Evolutionary conservation across 1,140 invertebrate species (phyloP), one percentile per base, ranked within the genome.

Genomic region (Zeugodacus cucurbitae): DNA sequence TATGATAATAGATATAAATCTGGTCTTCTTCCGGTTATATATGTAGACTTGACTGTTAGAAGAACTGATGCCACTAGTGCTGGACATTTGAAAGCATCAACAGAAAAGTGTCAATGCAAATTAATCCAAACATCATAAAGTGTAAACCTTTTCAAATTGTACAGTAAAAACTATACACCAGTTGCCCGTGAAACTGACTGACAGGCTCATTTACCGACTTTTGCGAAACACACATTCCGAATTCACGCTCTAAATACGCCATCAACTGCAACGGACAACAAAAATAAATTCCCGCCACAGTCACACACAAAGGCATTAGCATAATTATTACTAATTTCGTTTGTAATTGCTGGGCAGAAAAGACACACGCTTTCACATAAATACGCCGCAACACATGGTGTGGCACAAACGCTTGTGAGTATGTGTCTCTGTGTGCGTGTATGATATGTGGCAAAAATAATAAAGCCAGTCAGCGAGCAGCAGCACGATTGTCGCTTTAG

Each of bases 271-370:
- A 41, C 8, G n/a, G 3, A 29, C 74, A 82, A 44, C 10, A 44
- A 74, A 48, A n/a, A 48, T 29, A 48, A 82, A 54, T 26, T 17
- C 26, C 6, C 10, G 0, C 17, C 67, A n/a, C 20, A 74, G 67
- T 74, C 29, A 54, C 74, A 82, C n/a, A 54, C 44, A 44, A 82
- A 82, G n/a, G 41, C 74, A 82, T 82, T 82, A 54, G 74, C 74
- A 82, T 82, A 82, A 82, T 82, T 82, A 82, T 82, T 82, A 82
- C 74, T 82, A 82, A 82, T 82, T 82, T 82, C 74, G 74, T 82
- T 48, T 82, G 41, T 48, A 82, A 82, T 82, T 82, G 74, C 74
- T 26, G 26, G 41, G 74, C n/a, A n/a, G 41, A 44, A 82, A 82
- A 29, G n/a, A 48, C 74, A 82, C 74, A 48, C 74, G n/a, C 44